phyloP scores from a whole-genome alignment of 2,797 vertebrate genomes.

The Rachycentron canadum region DNA sequence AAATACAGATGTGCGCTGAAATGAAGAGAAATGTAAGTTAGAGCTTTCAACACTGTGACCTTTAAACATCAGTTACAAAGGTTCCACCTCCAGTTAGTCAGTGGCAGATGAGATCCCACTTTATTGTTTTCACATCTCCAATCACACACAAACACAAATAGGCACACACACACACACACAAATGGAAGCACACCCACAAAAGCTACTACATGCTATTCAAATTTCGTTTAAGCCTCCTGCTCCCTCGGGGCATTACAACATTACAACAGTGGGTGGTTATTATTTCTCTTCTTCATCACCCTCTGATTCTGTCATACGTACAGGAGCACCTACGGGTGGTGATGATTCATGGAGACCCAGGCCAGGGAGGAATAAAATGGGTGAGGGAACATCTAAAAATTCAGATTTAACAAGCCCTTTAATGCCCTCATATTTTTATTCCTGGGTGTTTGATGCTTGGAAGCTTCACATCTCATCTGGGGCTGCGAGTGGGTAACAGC shows the following conservation, averaged over 20 bases:
- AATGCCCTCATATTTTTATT: constrained; percentile 39
- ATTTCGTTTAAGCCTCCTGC: constrained; percentile 33
- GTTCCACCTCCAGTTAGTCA: constrained; percentile 7
- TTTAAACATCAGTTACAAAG: constrained; percentile 11
- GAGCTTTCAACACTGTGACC: constrained; percentile 3
- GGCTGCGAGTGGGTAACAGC: constrained; percentile 8
- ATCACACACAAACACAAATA: neutral
- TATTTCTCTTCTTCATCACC: constrained; percentile 59
- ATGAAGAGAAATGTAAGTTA: neutral
- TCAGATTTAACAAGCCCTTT: constrained; percentile 49
- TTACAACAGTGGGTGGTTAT: constrained; percentile 62
- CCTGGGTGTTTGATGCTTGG: constrained; percentile 21
- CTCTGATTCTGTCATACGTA: constrained; percentile 56
- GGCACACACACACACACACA: constrained; percentile 5
- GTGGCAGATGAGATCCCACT: neutral
- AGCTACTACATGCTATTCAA: constrained; percentile 46
- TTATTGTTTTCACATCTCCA: constrained; percentile 14
- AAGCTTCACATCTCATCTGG: constrained; percentile 29
- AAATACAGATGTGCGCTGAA: neutral
- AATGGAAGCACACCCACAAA: constrained; percentile 34
- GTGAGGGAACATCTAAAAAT: constrained; percentile 14
- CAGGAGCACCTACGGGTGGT: constrained; percentile 40
- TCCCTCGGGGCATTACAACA: constrained; percentile 44
- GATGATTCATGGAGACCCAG: constrained; percentile 47
- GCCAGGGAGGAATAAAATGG: constrained; percentile 20